phyloP scores from a whole-genome alignment of 2,888 invertebrate genomes.

The Macrophya annulata region DNA sequence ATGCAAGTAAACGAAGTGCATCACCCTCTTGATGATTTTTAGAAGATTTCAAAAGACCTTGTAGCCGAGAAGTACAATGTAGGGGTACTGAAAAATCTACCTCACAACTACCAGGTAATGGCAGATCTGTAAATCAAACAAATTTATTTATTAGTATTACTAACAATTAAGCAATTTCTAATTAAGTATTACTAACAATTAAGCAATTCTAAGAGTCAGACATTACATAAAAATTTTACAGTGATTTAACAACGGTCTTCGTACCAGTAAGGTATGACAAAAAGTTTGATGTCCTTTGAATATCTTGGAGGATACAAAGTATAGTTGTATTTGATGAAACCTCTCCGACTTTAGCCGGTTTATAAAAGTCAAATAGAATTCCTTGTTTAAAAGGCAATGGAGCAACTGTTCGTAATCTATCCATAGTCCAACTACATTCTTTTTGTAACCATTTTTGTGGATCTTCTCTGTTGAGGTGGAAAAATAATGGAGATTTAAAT shows the following conservation, averaged over 20 bases:
- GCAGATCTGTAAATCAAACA: constrained; percentile 72
- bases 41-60: constrained; percentile 69
- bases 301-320: constrained; percentile 81
- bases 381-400: constrained; percentile 83
- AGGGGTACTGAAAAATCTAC: constrained; percentile 76
- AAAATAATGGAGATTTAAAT: background rate
- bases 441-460: constrained; percentile 81
- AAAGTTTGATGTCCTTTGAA: constrained; percentile 81
- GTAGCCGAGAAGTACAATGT: constrained; percentile 70
- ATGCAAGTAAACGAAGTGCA: constrained; percentile 75
- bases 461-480: constrained; percentile 77
- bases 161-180: too few species aligned
- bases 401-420: constrained; percentile 79
- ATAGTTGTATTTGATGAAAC: constrained; percentile 70
- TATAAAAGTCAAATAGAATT: constrained; percentile 79
- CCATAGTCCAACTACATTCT: constrained; percentile 79
- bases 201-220: background rate
- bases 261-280: constrained; percentile 80
- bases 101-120: constrained; percentile 79
- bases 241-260: constrained; percentile 48
- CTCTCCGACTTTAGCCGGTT: constrained; percentile 75
- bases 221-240: background rate
- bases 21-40: constrained; percentile 75
- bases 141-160: constrained; percentile 20
- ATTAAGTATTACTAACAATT: background rate